Evolutionary conservation across 2,113 vertebrate species (phyloP).

Genomic region (Ageneiosus marmoratus): DNA sequence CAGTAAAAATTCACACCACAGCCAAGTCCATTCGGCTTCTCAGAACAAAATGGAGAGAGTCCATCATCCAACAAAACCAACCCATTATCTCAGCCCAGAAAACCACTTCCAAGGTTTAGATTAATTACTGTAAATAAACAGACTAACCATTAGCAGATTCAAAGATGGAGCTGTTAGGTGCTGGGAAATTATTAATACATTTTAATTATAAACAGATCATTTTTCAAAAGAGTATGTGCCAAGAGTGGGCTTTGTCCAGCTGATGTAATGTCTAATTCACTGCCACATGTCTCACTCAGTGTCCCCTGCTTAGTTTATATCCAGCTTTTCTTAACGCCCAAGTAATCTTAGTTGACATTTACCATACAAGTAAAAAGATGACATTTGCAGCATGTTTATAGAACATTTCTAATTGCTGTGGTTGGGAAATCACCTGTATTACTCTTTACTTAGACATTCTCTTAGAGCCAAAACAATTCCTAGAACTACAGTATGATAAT

Average conservation of each 20-base stretch:
- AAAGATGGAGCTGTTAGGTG: neutral
- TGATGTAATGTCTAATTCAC: conserved; percentile 53
- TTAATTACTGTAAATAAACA: conserved; percentile 13
- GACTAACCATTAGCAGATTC: conserved; percentile 19
- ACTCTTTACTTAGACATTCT: neutral
- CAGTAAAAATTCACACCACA: conserved; percentile 61
- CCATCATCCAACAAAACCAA: conserved; percentile 31
- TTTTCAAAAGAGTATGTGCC: neutral
- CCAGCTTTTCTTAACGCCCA: neutral
- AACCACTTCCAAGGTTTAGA: conserved; percentile 1
- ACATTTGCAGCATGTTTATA: neutral
- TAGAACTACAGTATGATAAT: neutral
- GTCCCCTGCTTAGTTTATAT: conserved; percentile 41
- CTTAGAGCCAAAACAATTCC: neutral
- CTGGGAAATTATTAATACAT: conserved; percentile 2
- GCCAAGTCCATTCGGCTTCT: conserved; percentile 29
- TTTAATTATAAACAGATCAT: conserved; percentile 5
- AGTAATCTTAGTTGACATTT: conserved; percentile 4
- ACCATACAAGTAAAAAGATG: neutral
- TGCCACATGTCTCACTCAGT: conserved; percentile 21
- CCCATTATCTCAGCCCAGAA: conserved; percentile 26
- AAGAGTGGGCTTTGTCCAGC: conserved; percentile 18
- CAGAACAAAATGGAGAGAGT: conserved; percentile 41
- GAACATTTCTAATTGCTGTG: neutral
- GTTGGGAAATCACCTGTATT: neutral